Conservation (phyloP, 2,888 invertebrate species). For the Cephus runcator region DNA sequence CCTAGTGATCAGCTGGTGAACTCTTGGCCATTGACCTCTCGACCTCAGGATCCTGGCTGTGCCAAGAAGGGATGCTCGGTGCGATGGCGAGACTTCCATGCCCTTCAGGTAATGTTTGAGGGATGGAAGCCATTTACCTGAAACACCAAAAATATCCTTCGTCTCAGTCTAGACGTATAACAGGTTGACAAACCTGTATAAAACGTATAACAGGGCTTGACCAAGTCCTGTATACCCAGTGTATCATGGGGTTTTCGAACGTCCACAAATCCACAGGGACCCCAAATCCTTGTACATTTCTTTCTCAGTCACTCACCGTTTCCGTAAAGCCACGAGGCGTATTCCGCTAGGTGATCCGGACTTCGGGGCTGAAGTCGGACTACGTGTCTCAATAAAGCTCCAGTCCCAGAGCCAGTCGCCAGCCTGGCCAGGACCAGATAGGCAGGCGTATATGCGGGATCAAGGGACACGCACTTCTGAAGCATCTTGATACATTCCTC, state of each 20-base stretch:
- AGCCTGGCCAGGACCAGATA: conserved; percentile 75
- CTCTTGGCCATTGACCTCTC: conserved; percentile 73
- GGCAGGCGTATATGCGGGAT: conserved; percentile 77
- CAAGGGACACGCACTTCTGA: conserved; percentile 74
- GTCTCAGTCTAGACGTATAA: too few relatives aligned
- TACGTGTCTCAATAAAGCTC: conserved; percentile 71
- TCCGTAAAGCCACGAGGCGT: conserved; percentile 77
- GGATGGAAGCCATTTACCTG: conserved; percentile 69
- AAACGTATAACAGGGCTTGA: too few relatives aligned
- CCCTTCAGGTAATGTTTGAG: conserved; percentile 70
- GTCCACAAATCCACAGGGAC: background rate
- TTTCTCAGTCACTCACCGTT: conserved; percentile 68
- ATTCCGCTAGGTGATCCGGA: conserved; percentile 77
- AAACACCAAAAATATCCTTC: conserved; percentile 38
- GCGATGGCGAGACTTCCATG: conserved; percentile 68
- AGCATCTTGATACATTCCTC: conserved; percentile 75
- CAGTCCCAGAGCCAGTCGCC: conserved; percentile 69
- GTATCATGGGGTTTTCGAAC: conserved; percentile 10
- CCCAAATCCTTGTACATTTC: background rate
- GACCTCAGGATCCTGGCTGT: conserved; percentile 72
- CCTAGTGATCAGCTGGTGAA: conserved; percentile 76
- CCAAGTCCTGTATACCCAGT: background rate
- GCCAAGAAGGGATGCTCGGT: conserved; percentile 71
- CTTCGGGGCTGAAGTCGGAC: conserved; percentile 75
- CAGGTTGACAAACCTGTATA: too few relatives aligned